Evolutionary conservation across 2,113 vertebrate species (phyloP), one percentile per base, ranked within the genome.

Genomic region (Electrona antarctica): DNA sequence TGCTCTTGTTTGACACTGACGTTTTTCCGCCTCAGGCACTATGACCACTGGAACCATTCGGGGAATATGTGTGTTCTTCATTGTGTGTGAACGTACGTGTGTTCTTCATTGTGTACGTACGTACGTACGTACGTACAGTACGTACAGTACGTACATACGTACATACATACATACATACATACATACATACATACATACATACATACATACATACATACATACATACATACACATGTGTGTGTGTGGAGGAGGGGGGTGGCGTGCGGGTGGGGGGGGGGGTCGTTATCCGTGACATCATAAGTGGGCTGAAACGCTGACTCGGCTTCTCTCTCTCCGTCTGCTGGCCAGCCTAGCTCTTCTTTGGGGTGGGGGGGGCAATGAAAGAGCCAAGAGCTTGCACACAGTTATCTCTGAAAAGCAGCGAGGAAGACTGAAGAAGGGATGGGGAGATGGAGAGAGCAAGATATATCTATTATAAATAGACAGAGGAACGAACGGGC

Each of bases 221-320:
- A n/a, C n/a, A n/a, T 21, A 41, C 33, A 41, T 41, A 41, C 33
- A 41, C 33, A 41, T 63, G 66, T 57, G 60, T 50, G 47, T n/a
- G 60, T 47, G 64, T 11, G 11, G 7, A 10, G 49, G 33, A n/a
- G 60, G 64, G 8, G 29, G 48, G 46, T 56, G 59, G 50, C 46
- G 60, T 12, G 48, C 57, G 67, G 45, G 8, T 47, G 46, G 67
- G 77, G n/a, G 69, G 51, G 14, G 49, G 69, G 62, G 68, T 79
- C 56, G 58, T 2, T 41, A 64, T 71, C 73, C 45, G 76, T 91
- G 89, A 90, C 88, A 91, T 90, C 82, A 89, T 71, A 79, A 41
- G 57, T 73, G 73, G 61, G 68, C 70, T 69, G 73, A 86, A 90
- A 77, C 77, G 90, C 92, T 92, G 92, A 93, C 87, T 91, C 70